These are phyloP conservation scores for Pachycephala philippinensis DNA, from an alignment of 2,113 vertebrate species.

Conservation along the genomic window DNA sequence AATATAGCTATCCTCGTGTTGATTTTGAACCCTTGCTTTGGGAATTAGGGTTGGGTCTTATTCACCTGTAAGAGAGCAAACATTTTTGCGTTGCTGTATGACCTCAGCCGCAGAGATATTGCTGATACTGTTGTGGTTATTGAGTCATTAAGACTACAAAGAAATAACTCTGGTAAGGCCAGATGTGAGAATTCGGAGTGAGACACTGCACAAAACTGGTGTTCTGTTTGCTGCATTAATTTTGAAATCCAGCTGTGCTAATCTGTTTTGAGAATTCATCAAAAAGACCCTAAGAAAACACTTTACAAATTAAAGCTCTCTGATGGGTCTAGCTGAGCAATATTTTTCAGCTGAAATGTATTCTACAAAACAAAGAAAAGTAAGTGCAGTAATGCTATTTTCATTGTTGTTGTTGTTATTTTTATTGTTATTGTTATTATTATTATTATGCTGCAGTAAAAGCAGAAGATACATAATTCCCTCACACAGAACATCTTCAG, in stretches of 20 bases:
- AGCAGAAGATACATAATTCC: neutral
- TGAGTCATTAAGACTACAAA: neutral
- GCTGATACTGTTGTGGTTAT: neutral
- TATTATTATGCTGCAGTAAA: neutral
- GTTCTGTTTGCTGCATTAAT: neutral
- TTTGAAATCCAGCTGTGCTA: neutral
- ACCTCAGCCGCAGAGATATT: constrained; percentile 35
- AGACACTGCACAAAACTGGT: neutral
- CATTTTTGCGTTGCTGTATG: neutral
- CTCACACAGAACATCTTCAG: neutral
- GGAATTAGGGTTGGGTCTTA: constrained; percentile 10
- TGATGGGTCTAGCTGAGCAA: neutral
- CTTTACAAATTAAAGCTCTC: neutral
- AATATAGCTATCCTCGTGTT: neutral
- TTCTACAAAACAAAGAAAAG: constrained; percentile 3
- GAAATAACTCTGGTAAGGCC: constrained; percentile 1
- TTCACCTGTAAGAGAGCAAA: constrained; percentile 27
- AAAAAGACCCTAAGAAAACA: neutral
- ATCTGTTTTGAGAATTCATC: neutral
- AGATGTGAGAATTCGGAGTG: neutral
- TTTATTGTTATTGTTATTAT: neutral
- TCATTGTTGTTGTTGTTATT: neutral
- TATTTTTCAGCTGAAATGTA: neutral
- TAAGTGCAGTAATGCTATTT: neutral
- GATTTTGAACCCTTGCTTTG: constrained; percentile 7